Percentiles rank a stretch among this genome's conserved stretches.
Conservation (phyloP, 2,113 vertebrate species). For the Amphilophus citrinellus region DNA sequence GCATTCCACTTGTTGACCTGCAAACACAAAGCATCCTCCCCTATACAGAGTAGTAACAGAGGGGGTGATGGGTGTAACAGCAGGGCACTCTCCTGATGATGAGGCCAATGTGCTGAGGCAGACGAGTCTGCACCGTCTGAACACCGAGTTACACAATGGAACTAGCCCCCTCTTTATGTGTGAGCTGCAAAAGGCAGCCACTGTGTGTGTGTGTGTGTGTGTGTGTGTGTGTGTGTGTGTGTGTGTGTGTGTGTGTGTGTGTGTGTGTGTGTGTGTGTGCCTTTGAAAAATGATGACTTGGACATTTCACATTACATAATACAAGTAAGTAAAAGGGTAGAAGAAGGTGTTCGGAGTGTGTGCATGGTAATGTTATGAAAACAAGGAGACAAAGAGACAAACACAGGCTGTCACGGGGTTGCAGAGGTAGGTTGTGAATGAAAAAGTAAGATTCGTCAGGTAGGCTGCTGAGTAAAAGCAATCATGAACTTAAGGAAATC, state of each 20-base stretch:
- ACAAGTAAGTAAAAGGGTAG: neutral
- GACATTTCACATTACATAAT: neutral
- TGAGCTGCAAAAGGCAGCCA: conserved; percentile 19
- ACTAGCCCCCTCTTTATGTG: conserved; percentile 15
- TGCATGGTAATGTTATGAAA: neutral
- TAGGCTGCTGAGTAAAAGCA: conserved; percentile 54
- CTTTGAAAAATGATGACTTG: neutral
- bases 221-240: neutral
- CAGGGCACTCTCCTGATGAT: conserved; percentile 44
- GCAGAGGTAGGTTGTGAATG: neutral
- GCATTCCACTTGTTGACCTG: conserved; percentile 56
- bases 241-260: no score
- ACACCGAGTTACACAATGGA: conserved; percentile 27
- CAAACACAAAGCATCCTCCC: conserved; percentile 35
- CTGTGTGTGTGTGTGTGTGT: neutral
- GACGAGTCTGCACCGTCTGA: conserved; percentile 46
- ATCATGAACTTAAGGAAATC: conserved; percentile 53
- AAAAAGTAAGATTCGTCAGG: conserved; percentile 7
- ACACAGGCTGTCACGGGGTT: neutral
- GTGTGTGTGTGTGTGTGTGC: neutral
- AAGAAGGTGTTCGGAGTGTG: neutral
- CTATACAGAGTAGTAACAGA: conserved; percentile 50
- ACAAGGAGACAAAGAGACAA: neutral
- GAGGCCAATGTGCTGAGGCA: conserved; percentile 51
- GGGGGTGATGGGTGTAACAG: conserved; percentile 62